Percentiles rank a stretch among this genome's conserved stretches.
These are phyloP conservation scores for Drosophila phalerata DNA, from an alignment of 2,888 invertebrate species.

Conservation along the genomic window DNA sequence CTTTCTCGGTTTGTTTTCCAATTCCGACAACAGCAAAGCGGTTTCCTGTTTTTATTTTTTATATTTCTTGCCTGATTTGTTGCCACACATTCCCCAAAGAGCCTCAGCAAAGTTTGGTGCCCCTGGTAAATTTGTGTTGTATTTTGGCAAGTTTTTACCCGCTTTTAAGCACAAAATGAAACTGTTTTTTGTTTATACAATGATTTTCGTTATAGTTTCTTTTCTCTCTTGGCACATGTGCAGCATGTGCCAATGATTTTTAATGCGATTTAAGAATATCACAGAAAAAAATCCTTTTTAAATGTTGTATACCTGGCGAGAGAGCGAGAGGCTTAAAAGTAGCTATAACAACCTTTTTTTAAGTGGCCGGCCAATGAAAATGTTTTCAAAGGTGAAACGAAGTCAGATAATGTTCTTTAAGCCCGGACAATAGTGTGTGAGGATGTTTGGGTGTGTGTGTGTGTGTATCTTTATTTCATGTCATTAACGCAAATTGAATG, in stretches of 20 bases:
- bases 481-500: slow-evolving; percentile 81
- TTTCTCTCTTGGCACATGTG: background rate
- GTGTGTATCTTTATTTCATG: slow-evolving; percentile 76
- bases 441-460: slow-evolving; percentile 15
- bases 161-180: slow-evolving; percentile 74
- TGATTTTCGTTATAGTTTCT: slow-evolving; percentile 32
- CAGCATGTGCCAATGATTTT: slow-evolving; percentile 75
- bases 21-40: slow-evolving; percentile 39
- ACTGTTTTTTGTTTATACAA: slow-evolving; percentile 64
- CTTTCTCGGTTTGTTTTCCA: background rate
- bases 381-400: slow-evolving; percentile 47
- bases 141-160: slow-evolving; percentile 64
- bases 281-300: slow-evolving; percentile 30
- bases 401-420: slow-evolving; percentile 39
- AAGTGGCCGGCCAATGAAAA: slow-evolving; percentile 74
- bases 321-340: slow-evolving; percentile 56
- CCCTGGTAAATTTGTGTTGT: slow-evolving; percentile 54
- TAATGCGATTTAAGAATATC: slow-evolving; percentile 77
- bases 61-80: slow-evolving; percentile 54
- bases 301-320: slow-evolving; percentile 25
- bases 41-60: slow-evolving; percentile 41
- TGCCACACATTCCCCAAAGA: slow-evolving; percentile 21
- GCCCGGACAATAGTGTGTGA: slow-evolving; percentile 16
- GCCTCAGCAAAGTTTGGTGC: slow-evolving; percentile 2
- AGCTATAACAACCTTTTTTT: slow-evolving; percentile 67